A percentile compares a stretch with the other conserved stretches of the same genome.
These are phyloP conservation scores for Nesospiza acunhae DNA, from an alignment of 2,113 vertebrate species.

Conservation along the genomic window DNA sequence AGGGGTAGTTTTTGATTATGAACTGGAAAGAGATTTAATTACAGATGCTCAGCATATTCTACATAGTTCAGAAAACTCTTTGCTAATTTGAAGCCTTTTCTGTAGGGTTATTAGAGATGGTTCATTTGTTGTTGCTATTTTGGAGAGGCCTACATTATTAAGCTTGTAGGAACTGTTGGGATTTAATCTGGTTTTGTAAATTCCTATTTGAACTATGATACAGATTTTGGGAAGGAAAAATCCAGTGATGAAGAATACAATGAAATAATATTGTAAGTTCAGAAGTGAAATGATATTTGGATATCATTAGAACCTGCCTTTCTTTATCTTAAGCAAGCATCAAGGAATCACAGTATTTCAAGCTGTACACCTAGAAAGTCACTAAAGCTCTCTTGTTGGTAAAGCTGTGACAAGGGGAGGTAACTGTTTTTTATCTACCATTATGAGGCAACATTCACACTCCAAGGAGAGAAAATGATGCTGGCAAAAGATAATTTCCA, in stretches of 20 bases:
- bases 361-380: neutral
- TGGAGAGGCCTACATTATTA: neutral
- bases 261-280: neutral
- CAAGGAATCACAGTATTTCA: neutral
- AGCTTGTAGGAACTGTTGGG: neutral
- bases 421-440: accelerated
- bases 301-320: neutral
- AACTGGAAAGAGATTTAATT: neutral
- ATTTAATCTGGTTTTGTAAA: neutral
- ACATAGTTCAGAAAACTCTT: neutral
- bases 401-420: neutral
- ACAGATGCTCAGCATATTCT: neutral
- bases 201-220: neutral
- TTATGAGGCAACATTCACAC: neutral
- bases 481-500: neutral
- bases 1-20: neutral
- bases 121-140: neutral
- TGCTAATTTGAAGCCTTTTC: constrained; percentile 5
- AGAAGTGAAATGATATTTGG: neutral
- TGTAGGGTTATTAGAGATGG: neutral
- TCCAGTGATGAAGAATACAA: neutral
- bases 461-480: neutral
- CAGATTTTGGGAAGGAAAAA: neutral
- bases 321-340: neutral
- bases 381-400: neutral